phyloP scores from a whole-genome alignment of 2,797 vertebrate genomes.

The Natrix natrix region DNA sequence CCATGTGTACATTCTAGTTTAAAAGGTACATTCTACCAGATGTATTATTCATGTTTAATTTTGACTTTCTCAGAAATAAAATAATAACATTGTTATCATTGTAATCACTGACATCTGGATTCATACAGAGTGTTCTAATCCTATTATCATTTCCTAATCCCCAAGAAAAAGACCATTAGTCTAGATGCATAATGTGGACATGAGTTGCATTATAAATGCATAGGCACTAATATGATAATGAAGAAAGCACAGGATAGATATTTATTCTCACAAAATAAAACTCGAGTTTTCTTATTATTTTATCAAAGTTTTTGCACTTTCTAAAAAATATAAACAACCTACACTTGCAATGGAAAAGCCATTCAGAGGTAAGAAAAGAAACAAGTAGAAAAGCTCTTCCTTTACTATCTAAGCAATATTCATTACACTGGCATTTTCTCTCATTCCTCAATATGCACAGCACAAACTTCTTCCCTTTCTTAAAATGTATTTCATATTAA shows the following conservation, averaged over 20 bases:
- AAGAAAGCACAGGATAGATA: not conserved
- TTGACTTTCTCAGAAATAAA: not conserved
- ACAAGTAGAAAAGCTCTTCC: too few relatives aligned
- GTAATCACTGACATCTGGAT: not conserved
- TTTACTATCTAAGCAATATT: not conserved
- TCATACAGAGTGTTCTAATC: not conserved
- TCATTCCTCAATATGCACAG: not conserved
- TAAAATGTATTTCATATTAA: not conserved
- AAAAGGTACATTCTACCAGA: not conserved
- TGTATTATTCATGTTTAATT: not conserved
- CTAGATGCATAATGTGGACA: not conserved
- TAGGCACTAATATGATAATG: not conserved
- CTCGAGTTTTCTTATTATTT: not conserved
- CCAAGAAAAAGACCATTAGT: not conserved
- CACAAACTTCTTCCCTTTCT: not conserved
- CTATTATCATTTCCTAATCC: not conserved
- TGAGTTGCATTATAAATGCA: not conserved
- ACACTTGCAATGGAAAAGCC: too few relatives aligned
- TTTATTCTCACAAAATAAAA: not conserved
- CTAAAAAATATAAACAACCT: not conserved
- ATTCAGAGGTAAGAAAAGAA: too few relatives aligned
- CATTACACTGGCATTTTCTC: not conserved
- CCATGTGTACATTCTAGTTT: not conserved
- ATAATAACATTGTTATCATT: not conserved
- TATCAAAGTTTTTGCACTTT: not conserved